Percentiles rank a stretch among this genome's conserved stretches.
phyloP scores from a whole-genome alignment of 2,888 invertebrate genomes.

The Micropterix aruncella region DNA sequence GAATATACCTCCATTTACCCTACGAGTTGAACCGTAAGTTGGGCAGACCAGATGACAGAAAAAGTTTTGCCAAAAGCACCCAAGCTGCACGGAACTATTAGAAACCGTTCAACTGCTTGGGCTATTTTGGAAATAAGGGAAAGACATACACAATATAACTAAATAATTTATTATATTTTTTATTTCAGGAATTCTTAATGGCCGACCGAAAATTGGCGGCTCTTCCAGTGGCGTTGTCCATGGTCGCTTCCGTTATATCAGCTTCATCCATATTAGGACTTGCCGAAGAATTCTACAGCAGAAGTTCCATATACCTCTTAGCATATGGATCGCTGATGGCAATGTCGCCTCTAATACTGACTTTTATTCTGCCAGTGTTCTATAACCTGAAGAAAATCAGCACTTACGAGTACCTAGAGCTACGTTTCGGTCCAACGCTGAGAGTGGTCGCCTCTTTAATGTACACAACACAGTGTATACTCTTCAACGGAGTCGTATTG shows the following conservation, averaged over 20 bases:
- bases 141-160: no score
- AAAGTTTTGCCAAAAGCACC: no score
- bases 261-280: constrained; percentile 79
- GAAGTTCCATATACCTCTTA: constrained; percentile 65
- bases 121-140: no score
- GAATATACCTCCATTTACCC: no score
- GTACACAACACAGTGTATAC: constrained; percentile 79
- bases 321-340: constrained; percentile 64
- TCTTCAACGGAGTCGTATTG: constrained; percentile 83
- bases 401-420: constrained; percentile 86
- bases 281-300: constrained; percentile 74
- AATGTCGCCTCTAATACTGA: constrained; percentile 64
- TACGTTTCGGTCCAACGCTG: constrained; percentile 65
- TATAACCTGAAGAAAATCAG: constrained; percentile 72
- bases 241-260: constrained; percentile 92
- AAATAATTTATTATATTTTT: no score
- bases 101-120: no score
- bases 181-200: constrained; percentile 62
- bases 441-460: constrained; percentile 68
- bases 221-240: constrained; percentile 69
- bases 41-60: no score
- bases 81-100: no score
- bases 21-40: no score
- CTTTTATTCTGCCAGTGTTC: constrained; percentile 73
- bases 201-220: constrained; percentile 72